Evolutionary conservation across 2,888 invertebrate genomes (phyloP), one percentile per base, ranked within the genome.

Genomic region (Cosmopolites sordidus): DNA sequence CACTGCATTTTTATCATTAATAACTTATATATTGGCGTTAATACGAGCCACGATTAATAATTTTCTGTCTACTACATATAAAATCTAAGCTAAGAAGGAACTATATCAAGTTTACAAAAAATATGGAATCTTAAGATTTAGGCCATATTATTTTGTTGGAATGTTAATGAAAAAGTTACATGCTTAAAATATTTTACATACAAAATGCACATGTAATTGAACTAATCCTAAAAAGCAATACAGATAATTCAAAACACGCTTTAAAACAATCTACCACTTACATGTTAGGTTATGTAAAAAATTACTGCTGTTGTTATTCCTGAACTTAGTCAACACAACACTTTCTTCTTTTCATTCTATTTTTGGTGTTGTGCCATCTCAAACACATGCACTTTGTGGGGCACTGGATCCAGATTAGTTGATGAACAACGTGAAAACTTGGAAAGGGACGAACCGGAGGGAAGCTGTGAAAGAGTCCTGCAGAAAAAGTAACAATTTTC

Each of bases 51-150:
- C 40, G 4, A 40, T 14, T 8, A 40, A 16, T 4, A 9, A 14
- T 40, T 6, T 15, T 40, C 6, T 15, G 40, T 40, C 15, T 33
- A 33, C 12, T 33, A 33, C 11, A 33, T 33, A 33, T 33, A 17
- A 38, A 41, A 45, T 43, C 51, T 51, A 51, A 51, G 18, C 41
- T 51, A 51, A n/a, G 43, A 51, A 51, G 51, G 51, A 51, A 51
- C 51, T 39, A 45, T 51, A 15, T 33, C n/a, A 27, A 33, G n/a
- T n/a, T 33, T 12, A 11, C 33, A 33, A 33, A 33, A 33, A 33
- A 33, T 33, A 33, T 33, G 33, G 33, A 9, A 33, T 33, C n/a
- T 33, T 33, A 33, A 33, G 33, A 12, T 33, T 33, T 33, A 33
- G 33, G 33, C 33, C 33, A 11, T 33, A 33, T 33, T 33, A 33